phyloP scores from a whole-genome alignment of 1,140 invertebrate genomes.

The Drosophila pandora region DNA sequence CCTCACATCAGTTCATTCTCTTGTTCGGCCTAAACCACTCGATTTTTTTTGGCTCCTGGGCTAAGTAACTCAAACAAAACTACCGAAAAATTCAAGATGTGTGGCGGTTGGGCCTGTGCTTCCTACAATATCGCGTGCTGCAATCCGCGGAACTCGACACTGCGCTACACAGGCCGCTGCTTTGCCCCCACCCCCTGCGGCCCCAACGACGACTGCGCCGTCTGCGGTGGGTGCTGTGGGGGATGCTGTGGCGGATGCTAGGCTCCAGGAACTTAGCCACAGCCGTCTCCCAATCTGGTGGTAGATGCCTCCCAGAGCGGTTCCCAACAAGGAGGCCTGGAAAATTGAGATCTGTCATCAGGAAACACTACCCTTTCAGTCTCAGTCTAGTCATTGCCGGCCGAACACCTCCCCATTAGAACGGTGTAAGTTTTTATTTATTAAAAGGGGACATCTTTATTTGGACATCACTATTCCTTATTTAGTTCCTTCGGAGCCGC shows the following conservation, averaged over 20 bases:
- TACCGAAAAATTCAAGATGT: conserved; percentile 43
- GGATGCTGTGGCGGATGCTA: conserved; percentile 32
- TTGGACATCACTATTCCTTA: no score
- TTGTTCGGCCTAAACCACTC: conserved; percentile 29
- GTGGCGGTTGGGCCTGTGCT: conserved; percentile 67
- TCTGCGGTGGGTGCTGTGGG: conserved; percentile 30
- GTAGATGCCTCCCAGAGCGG: not conserved
- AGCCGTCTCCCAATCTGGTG: conserved; percentile 17
- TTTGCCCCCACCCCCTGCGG: conserved; percentile 64
- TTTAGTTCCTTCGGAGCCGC: not conserved
- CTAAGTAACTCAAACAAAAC: conserved; percentile 14
- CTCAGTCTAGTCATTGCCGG: conserved; percentile 7
- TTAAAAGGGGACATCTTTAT: not conserved
- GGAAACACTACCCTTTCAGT: conserved; percentile 3
- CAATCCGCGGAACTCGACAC: conserved; percentile 60
- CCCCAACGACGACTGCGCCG: conserved; percentile 43
- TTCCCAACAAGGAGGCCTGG: conserved; percentile 6
- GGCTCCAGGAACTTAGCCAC: conserved; percentile 1
- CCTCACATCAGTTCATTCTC: conserved; percentile 40
- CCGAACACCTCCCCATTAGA: not conserved
- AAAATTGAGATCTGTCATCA: not conserved
- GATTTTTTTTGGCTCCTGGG: conserved; percentile 22
- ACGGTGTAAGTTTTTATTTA: conserved; percentile 19
- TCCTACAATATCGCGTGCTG: conserved; percentile 61
- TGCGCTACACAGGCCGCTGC: conserved; percentile 63